Evolutionary conservation across 2,888 invertebrate species (phyloP), one percentile per base, ranked within the genome.

Genomic region (Andrena fulva): DNA sequence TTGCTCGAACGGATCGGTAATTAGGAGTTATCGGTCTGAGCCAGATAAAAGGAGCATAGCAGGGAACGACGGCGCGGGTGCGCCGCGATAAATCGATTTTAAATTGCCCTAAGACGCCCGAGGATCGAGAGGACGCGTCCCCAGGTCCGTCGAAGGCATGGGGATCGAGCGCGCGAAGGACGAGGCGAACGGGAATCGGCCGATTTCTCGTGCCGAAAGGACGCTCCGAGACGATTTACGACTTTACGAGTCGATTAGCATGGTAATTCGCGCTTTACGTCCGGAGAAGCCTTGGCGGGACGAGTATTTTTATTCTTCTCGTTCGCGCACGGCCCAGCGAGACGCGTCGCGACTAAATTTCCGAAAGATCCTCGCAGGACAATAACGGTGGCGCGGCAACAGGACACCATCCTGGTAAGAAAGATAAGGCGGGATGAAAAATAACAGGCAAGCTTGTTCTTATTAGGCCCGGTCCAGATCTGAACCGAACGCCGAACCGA

Each of bases 191-290:
- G 75, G 50, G 67, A 72, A 78, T 77, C 86, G 80, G 66, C 66
- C 80, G 77, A 84, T 82, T 87, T 87, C 84, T 87, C 87, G 84
- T 84, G 70, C 80, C 80, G 77, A 86, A 83, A 77, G 87, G 83
- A 87, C 86, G 85, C 85, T 79, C 83, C 68, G 76, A 67, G 82
- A 73, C 87, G 86, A 91, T 91, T 90, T 91, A 91, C 89, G 91
- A 90, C 90, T 91, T 90, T 91, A 91, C 89, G 91, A 90, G 88
- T 89, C 91, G 89, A 91, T 91, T 91, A 91, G 90, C 89, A 91
- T 91, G 87, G 88, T 91, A 91, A 91, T 91, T 78, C 83, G 86
- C 87, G 85, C 90, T 90, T 91, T 89, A 90, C 86, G 85, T 85
- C 76, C 85, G 83, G 74, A 84, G 81, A 77, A 90, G 85, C 88